Percentiles rank a stretch among this genome's conserved stretches.
phyloP scores from a whole-genome alignment of 2,888 invertebrate species.

The Amiota mariae region DNA sequence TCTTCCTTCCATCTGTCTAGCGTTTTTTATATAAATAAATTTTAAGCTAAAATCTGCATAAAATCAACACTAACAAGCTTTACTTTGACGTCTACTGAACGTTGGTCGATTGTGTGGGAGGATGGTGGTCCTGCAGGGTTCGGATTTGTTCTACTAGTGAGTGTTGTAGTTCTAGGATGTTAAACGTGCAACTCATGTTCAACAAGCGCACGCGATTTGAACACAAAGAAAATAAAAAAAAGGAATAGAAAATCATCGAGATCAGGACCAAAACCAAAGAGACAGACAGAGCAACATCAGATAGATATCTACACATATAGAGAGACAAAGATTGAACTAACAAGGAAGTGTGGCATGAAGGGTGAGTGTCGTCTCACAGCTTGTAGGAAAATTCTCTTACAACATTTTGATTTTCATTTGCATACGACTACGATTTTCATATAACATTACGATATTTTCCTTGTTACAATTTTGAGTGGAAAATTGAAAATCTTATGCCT shows the following conservation, averaged over 20 bases:
- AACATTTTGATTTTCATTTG: conserved; percentile 26
- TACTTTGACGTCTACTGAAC: conserved; percentile 1
- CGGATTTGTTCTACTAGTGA: too few species aligned
- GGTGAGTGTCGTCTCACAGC: not conserved
- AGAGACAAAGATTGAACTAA: not conserved
- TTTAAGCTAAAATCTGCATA: conserved; percentile 63
- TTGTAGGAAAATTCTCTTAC: conserved; percentile 20
- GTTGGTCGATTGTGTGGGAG: not conserved
- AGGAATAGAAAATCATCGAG: not conserved
- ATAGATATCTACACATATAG: not conserved
- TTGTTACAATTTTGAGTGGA: conserved; percentile 11
- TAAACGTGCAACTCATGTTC: conserved; percentile 7
- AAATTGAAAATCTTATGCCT: conserved; percentile 24
- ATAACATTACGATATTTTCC: not conserved
- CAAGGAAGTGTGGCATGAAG: not conserved
- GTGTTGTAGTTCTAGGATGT: not conserved
- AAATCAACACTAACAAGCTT: conserved; percentile 65
- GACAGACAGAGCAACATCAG: not conserved
- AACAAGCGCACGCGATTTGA: not conserved
- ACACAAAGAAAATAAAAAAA: not conserved
- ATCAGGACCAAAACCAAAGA: not conserved
- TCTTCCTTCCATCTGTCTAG: conserved; percentile 3
- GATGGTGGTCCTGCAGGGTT: not conserved
- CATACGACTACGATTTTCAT: conserved; percentile 27
- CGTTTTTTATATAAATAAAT: conserved; percentile 56